A percentile compares a stretch with the other conserved stretches of the same genome.
phyloP scores from a whole-genome alignment of 2,797 vertebrate genomes.

The Pseudotriccus pelzelni region DNA sequence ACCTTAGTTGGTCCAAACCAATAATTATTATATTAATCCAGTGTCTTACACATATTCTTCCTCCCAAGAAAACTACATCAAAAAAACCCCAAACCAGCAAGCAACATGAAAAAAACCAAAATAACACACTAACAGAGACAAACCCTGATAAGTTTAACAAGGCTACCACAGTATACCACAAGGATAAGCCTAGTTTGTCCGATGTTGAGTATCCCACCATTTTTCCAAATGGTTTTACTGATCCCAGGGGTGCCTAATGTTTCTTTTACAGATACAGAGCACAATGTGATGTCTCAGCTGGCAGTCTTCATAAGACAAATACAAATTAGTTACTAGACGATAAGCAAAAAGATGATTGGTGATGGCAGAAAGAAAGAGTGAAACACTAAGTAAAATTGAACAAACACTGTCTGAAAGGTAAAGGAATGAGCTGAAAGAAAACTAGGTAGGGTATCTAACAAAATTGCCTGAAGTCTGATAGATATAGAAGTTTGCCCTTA shows the following conservation, averaged over 20 bases:
- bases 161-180: not conserved
- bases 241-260: not conserved
- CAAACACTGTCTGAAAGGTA: not conserved
- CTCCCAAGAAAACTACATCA: not conserved
- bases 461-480: not conserved
- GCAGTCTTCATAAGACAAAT: not conserved
- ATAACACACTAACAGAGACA: too few species aligned
- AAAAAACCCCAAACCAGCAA: not conserved
- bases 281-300: not conserved
- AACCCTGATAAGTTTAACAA: not conserved
- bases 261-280: not conserved
- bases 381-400: not conserved
- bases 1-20: not conserved
- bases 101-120: too few species aligned
- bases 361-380: not conserved
- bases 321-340: not conserved
- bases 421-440: not conserved
- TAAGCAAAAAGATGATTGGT: not conserved
- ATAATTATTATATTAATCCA: not conserved
- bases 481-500: not conserved
- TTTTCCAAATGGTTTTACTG: not conserved
- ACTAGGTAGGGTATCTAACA: not conserved
- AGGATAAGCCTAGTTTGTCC: not conserved
- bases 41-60: not conserved
- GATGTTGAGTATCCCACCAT: not conserved